These are phyloP conservation scores for Rapana venosa DNA, from an alignment of 2,888 invertebrate genomes.

Conservation along the genomic window DNA sequence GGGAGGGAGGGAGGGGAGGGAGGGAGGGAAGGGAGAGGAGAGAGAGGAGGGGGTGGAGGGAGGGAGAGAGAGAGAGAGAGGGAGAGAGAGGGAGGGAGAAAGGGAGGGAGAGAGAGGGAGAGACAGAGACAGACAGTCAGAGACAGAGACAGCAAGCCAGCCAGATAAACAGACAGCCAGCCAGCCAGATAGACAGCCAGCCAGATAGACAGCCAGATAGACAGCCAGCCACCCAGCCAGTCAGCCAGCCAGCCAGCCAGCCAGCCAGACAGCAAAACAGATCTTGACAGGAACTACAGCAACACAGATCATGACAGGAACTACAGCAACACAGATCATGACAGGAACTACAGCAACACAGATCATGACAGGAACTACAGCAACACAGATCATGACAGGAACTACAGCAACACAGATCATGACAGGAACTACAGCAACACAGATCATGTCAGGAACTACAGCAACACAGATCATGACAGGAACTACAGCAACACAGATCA, in stretches of 20 bases:
- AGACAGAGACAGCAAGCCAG: neutral
- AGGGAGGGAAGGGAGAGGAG: neutral
- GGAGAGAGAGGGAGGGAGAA: neutral
- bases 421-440: too few relatives aligned
- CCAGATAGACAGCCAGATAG: neutral
- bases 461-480: too few relatives aligned
- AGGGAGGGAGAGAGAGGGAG: neutral
- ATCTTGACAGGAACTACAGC: too few relatives aligned
- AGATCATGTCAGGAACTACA: too few relatives aligned
- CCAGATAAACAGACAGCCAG: neutral
- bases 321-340: too few relatives aligned
- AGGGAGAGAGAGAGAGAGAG: constrained; percentile 22
- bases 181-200: neutral
- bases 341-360: too few relatives aligned
- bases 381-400: too few relatives aligned
- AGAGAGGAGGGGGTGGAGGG: neutral
- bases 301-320: too few relatives aligned
- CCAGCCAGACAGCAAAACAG: too few relatives aligned
- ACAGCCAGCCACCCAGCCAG: neutral
- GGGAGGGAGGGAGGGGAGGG: neutral
- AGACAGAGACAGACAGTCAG: neutral
- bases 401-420: too few relatives aligned
- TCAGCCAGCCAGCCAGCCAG: neutral
- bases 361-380: too few relatives aligned
- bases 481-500: too few relatives aligned